Evolutionary conservation across 2,113 vertebrate species (phyloP), one percentile per base, ranked within the genome.

Genomic region (Rhinolophus ferrumequinum): DNA sequence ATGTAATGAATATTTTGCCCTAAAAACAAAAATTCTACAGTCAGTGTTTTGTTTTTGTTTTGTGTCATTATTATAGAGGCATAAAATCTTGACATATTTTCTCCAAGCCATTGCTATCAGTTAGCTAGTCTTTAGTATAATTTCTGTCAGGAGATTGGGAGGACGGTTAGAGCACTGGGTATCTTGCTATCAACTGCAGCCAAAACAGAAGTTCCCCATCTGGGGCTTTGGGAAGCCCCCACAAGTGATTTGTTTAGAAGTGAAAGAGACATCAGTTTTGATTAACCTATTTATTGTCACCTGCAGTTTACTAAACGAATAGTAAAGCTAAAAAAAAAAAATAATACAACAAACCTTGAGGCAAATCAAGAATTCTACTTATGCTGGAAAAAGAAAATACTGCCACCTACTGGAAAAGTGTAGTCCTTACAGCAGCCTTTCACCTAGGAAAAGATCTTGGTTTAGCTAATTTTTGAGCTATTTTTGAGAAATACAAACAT

Each of bases 401-500:
- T 82, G 94, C 97, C 97, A 98, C 73, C 97, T 97, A 94, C 79
- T 91, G 97, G 97, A 64, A 22, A 24, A 69, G 11, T 41, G 3
- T 35, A 8, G 73, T 89, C 38, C 35, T 93, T 73, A 87, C 89
- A 67, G 54, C n/a, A 92, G 87, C 52, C 73, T 91, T 87, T 84
- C 72, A 90, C 66, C 44, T 73, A 21, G 26, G 80, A 44, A 87
- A 82, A 41, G 11, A 50, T 30, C 5, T 11, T 79, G 47, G 60
- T 60, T 70, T 44, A 72, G n/a, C n/a, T 77, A 0, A 66, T 21
- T 81, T 56, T 72, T 70, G 2, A 94, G n/a, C 60, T 79, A 56
- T n/a, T 76, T 80, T 69, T 41, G 9, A 91, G 95, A 81, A 72
- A 60, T 54, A 44, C 52, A 60, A 70, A 81, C 41, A 67, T 77